Percentiles rank a stretch among this genome's conserved stretches.
phyloP scores from a whole-genome alignment of 2,888 invertebrate genomes.

The Clanis bilineata region DNA sequence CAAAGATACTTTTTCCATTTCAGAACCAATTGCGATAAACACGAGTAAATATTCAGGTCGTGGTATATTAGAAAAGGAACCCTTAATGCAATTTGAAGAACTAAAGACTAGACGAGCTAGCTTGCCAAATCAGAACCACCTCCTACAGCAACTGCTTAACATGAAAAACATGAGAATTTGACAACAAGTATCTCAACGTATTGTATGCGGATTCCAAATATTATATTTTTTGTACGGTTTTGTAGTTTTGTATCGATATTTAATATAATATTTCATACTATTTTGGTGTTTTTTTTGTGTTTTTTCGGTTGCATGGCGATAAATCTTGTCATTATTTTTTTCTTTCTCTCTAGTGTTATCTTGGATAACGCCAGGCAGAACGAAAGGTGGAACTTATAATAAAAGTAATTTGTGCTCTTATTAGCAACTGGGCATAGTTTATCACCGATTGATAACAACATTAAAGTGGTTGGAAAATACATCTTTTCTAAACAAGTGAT shows the following conservation, averaged over 20 bases:
- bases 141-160: slow-evolving; percentile 53
- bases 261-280: slow-evolving; percentile 18
- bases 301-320: too few relatives aligned
- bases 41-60: background rate
- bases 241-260: slow-evolving; percentile 32
- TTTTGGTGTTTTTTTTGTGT: background rate
- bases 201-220: slow-evolving; percentile 23
- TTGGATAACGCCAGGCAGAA: too few relatives aligned
- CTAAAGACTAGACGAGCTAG: slow-evolving; percentile 21
- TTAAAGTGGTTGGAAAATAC: too few relatives aligned
- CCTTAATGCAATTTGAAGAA: slow-evolving; percentile 40
- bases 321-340: too few relatives aligned
- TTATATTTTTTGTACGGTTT: slow-evolving; percentile 26
- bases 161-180: slow-evolving; percentile 44
- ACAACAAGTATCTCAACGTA: slow-evolving; percentile 14
- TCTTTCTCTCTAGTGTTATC: too few relatives aligned
- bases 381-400: too few relatives aligned
- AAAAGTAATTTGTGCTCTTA: too few relatives aligned
- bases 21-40: background rate
- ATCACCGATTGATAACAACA: too few relatives aligned
- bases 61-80: slow-evolving; percentile 23
- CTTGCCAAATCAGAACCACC: slow-evolving; percentile 38
- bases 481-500: too few relatives aligned
- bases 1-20: slow-evolving; percentile 14
- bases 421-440: too few relatives aligned